These are phyloP conservation scores for Agapornis roseicollis DNA, from an alignment of 2,113 vertebrate genomes.

Conservation along the genomic window DNA sequence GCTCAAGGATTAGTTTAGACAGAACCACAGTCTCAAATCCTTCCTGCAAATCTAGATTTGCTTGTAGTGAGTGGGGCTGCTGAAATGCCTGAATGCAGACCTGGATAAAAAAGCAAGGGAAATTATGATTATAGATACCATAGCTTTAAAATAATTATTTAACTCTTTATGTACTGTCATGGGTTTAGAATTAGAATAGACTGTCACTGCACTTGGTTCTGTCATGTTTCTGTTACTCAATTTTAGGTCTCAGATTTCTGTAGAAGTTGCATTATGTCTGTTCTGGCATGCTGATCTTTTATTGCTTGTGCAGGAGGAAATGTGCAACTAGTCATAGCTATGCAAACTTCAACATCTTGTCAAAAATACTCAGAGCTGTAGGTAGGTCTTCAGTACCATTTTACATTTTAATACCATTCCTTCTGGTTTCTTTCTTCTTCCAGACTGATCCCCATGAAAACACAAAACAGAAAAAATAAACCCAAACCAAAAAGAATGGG, in stretches of 20 bases:
- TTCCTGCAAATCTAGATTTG: background rate
- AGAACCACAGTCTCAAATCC: background rate
- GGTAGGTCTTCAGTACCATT: background rate
- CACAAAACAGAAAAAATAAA: background rate
- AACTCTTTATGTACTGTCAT: background rate
- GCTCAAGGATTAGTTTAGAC: background rate
- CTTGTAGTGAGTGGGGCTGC: background rate
- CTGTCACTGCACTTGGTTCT: background rate
- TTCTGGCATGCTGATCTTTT: background rate
- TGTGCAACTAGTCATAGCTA: background rate
- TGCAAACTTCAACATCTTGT: background rate
- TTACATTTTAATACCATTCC: background rate
- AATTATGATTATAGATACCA: background rate
- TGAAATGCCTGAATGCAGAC: background rate
- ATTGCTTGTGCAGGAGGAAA: background rate
- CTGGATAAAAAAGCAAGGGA: background rate
- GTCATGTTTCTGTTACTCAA: background rate
- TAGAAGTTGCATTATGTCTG: background rate
- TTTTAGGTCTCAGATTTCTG: background rate
- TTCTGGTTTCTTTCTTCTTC: background rate
- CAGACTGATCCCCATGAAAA: background rate
- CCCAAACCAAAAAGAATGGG: background rate
- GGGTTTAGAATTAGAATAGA: fast-evolving
- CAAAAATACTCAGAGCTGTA: background rate
- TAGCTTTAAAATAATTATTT: background rate